phyloP scores from a whole-genome alignment of 2,888 invertebrate species.

The Apamea epomidion region DNA sequence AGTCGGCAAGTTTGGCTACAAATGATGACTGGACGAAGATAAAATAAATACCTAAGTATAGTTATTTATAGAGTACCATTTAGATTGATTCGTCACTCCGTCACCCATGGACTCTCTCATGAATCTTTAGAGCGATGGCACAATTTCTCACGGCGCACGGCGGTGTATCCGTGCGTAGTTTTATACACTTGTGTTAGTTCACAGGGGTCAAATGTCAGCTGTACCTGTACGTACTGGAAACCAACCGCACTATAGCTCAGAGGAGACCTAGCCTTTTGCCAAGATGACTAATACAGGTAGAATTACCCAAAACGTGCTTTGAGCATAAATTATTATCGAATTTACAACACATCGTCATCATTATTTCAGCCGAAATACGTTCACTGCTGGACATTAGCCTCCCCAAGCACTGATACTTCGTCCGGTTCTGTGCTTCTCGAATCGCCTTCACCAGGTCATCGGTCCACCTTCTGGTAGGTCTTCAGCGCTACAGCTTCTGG shows the following conservation, averaged over 20 bases:
- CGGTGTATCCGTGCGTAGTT: not conserved
- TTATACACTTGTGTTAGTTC: slow-evolving; percentile 4
- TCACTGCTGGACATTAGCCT: too few relatives aligned
- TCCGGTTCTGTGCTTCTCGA: not conserved
- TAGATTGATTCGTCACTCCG: not conserved
- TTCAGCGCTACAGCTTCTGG: too few relatives aligned
- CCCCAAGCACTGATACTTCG: not conserved
- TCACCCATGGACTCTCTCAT: not conserved
- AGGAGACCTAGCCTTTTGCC: not conserved
- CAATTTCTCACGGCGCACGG: not conserved
- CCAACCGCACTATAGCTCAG: not conserved
- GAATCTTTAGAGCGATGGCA: not conserved
- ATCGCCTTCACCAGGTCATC: not conserved
- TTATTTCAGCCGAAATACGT: too few relatives aligned
- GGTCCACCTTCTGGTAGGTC: not conserved
- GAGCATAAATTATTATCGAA: not conserved
- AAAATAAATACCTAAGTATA: not conserved
- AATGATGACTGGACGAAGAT: not conserved
- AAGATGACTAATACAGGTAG: not conserved
- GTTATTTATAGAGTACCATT: too few relatives aligned
- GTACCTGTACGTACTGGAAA: not conserved
- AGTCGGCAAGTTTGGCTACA: not conserved
- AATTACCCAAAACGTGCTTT: not conserved
- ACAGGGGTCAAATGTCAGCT: not conserved
- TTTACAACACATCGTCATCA: too few relatives aligned